Evolutionary conservation across 2,888 invertebrate species (phyloP).

Genomic region (Plemyria rubiginata): DNA sequence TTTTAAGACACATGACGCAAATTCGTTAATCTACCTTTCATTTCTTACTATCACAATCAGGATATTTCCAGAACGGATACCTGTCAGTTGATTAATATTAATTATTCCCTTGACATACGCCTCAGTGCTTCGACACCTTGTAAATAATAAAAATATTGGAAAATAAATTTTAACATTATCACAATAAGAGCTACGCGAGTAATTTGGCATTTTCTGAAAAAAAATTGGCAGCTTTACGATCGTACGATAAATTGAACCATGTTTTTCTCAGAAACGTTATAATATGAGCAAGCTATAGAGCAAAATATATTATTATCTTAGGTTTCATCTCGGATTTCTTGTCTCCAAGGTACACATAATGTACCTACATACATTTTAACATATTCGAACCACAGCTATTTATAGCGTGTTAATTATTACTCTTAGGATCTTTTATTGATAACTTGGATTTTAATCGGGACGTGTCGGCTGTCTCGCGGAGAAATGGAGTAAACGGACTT

Average conservation of each 20-base stretch:
- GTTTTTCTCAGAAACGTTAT: slow-evolving; percentile 12
- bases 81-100: slow-evolving; percentile 59
- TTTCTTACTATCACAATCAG: slow-evolving; percentile 28
- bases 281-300: slow-evolving; percentile 1
- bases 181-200: slow-evolving; percentile 9
- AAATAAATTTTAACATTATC: slow-evolving; percentile 22
- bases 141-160: slow-evolving; percentile 17
- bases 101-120: slow-evolving; percentile 50
- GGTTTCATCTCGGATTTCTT: not conserved
- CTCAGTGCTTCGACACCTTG: slow-evolving; percentile 21
- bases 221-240: slow-evolving; percentile 40
- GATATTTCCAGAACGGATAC: slow-evolving; percentile 50
- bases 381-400: not conserved
- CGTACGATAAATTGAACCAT: slow-evolving; percentile 42
- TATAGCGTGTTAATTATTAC: slow-evolving; percentile 11
- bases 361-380: not conserved
- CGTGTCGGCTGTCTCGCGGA: slow-evolving; percentile 31
- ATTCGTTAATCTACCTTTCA: slow-evolving; percentile 15
- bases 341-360: not conserved
- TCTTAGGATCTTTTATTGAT: slow-evolving; percentile 46
- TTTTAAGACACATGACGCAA: slow-evolving; percentile 2
- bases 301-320: not conserved
- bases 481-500: slow-evolving; percentile 35
- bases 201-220: slow-evolving; percentile 20
- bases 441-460: slow-evolving; percentile 47